These are phyloP conservation scores for Sphaeridia pumilis DNA, from an alignment of 2,888 invertebrate species.

Conservation along the genomic window DNA sequence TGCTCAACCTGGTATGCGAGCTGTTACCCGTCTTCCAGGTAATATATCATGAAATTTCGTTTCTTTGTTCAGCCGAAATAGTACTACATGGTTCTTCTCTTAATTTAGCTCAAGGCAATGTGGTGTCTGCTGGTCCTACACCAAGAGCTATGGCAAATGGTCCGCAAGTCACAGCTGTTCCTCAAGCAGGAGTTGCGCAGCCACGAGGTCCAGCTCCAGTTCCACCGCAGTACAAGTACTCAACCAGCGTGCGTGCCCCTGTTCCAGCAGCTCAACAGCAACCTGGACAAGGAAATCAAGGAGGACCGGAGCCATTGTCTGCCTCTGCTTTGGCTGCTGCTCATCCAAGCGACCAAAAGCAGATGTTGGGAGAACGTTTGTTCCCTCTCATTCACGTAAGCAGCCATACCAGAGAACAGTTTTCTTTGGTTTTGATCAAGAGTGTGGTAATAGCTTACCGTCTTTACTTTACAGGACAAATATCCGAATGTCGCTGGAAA, in stretches of 20 bases:
- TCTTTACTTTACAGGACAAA: conserved; percentile 54
- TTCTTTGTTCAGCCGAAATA: too few relatives aligned
- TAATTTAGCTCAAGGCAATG: conserved; percentile 20
- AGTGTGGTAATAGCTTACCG: not conserved
- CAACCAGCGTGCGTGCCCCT: conserved; percentile 69
- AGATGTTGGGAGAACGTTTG: conserved; percentile 96
- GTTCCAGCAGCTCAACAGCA: conserved; percentile 48
- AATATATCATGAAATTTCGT: too few relatives aligned
- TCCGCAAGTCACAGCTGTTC: conserved; percentile 35
- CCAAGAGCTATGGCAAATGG: conserved; percentile 33
- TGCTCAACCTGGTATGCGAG: conserved; percentile 30
- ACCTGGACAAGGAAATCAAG: too few relatives aligned
- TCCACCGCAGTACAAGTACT: conserved; percentile 44
- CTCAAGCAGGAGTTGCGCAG: conserved; percentile 34
- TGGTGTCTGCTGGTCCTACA: conserved; percentile 22
- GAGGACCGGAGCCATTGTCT: conserved; percentile 93
- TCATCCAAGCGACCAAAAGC: conserved; percentile 92
- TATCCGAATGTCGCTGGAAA: conserved; percentile 89
- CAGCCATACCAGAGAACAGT: too few relatives aligned
- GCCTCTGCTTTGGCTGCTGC: conserved; percentile 96
- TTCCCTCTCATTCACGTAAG: conserved; percentile 74
- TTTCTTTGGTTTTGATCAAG: not conserved
- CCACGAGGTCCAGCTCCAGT: conserved; percentile 34
- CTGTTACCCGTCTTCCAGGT: conserved; percentile 23
- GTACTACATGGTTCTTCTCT: too few relatives aligned